These are phyloP conservation scores for Tragelaphus imberbis DNA, from an alignment of 2,113 vertebrate species.

Conservation along the genomic window DNA sequence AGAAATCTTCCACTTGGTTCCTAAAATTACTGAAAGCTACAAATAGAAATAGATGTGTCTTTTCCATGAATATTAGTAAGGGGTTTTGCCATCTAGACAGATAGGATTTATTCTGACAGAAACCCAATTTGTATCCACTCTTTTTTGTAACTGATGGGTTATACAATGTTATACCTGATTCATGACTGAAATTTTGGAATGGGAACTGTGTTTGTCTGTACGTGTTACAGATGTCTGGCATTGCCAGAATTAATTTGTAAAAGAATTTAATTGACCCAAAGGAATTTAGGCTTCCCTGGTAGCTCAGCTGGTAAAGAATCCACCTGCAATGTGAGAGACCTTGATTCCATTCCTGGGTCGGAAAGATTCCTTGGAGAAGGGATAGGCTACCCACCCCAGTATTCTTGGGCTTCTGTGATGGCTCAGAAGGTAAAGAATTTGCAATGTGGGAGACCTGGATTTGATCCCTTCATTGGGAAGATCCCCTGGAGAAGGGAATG, in stretches of 20 bases:
- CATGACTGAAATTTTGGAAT: background rate
- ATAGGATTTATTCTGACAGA: background rate
- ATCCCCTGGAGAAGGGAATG: background rate
- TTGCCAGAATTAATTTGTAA: background rate
- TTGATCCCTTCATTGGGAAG: background rate
- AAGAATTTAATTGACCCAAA: background rate
- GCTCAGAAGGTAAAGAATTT: background rate
- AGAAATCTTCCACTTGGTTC: background rate
- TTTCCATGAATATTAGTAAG: background rate
- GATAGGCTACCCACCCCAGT: background rate
- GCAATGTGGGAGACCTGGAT: background rate
- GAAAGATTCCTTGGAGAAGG: background rate
- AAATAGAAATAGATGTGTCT: background rate
- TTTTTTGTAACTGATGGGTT: background rate
- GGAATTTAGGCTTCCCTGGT: background rate
- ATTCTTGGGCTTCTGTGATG: background rate
- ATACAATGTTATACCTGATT: background rate
- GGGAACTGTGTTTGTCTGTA: background rate
- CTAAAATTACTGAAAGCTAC: background rate
- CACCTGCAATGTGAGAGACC: background rate
- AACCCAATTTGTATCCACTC: background rate
- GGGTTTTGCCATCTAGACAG: background rate
- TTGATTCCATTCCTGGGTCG: accelerated
- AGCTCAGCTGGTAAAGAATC: background rate
- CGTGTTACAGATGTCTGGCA: background rate